Conservation (phyloP, 2,113 vertebrate species). For the Zosterops japonicus region DNA sequence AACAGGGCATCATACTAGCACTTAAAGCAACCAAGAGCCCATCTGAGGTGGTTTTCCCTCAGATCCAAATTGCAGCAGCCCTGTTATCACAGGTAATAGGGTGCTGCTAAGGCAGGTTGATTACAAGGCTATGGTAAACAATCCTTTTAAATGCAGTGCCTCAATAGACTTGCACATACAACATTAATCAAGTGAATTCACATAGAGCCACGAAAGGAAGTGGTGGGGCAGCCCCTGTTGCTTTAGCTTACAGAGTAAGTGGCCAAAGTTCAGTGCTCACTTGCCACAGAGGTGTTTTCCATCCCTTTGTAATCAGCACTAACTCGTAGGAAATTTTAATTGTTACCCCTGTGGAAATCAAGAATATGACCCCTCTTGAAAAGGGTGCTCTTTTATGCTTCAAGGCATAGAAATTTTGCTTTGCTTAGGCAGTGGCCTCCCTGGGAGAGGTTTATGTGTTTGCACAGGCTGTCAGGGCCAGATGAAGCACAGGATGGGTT, state of each 20-base stretch:
- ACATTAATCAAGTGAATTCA: slow-evolving; percentile 81
- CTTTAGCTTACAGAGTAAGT: slow-evolving; percentile 65
- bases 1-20: slow-evolving; percentile 78
- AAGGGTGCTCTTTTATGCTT: neutral
- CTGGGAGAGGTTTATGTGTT: neutral
- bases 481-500: neutral
- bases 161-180: slow-evolving; percentile 67
- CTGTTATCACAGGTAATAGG: slow-evolving; percentile 84
- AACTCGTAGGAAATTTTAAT: slow-evolving; percentile 54
- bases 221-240: neutral
- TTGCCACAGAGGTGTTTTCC: neutral
- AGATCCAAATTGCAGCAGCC: slow-evolving; percentile 80
- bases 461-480: accelerated
- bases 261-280: slow-evolving; percentile 21
- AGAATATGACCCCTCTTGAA: neutral
- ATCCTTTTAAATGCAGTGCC: slow-evolving; percentile 72
- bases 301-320: neutral
- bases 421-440: neutral
- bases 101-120: slow-evolving; percentile 84
- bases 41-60: slow-evolving; percentile 68
- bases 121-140: slow-evolving; percentile 86
- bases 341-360: neutral
- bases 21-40: slow-evolving; percentile 77
- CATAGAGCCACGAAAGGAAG: slow-evolving; percentile 56
- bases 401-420: neutral